Conservation (phyloP, 2,113 vertebrate species). For the Callorhinus ursinus region DNA sequence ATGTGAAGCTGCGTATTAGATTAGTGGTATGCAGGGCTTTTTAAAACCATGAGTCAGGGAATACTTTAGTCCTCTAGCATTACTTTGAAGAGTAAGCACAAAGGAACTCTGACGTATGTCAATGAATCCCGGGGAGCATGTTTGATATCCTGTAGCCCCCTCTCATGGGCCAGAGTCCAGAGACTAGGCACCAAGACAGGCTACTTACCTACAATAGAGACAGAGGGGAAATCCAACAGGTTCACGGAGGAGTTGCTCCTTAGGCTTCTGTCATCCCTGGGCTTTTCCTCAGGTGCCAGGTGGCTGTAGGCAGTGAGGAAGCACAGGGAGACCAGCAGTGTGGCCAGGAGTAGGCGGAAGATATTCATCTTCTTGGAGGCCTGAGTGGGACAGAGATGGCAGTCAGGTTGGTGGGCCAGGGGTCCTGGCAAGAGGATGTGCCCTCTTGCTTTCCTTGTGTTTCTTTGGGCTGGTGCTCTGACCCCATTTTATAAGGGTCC, state of each 20-base stretch:
- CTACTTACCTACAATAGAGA: constrained; percentile 88
- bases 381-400: background rate
- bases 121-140: background rate
- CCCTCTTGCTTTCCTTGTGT: background rate
- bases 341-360: constrained; percentile 78
- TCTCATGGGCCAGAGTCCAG: background rate
- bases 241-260: constrained; percentile 73
- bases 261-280: constrained; percentile 72
- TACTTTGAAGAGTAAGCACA: background rate
- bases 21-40: background rate
- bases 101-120: background rate
- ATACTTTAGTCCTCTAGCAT: background rate
- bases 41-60: background rate
- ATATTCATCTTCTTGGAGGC: constrained; percentile 74
- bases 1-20: background rate
- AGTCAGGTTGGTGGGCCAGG: background rate
- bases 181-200: background rate
- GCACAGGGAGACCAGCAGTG: constrained; percentile 81
- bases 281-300: constrained; percentile 80
- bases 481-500: background rate
- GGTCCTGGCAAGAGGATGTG: background rate
- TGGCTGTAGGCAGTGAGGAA: constrained; percentile 74
- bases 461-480: background rate
- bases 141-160: background rate
- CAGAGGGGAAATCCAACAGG: constrained; percentile 80